These are phyloP conservation scores for Apteryx owenii DNA, from an alignment of 2,113 vertebrate species.

Conservation along the genomic window DNA sequence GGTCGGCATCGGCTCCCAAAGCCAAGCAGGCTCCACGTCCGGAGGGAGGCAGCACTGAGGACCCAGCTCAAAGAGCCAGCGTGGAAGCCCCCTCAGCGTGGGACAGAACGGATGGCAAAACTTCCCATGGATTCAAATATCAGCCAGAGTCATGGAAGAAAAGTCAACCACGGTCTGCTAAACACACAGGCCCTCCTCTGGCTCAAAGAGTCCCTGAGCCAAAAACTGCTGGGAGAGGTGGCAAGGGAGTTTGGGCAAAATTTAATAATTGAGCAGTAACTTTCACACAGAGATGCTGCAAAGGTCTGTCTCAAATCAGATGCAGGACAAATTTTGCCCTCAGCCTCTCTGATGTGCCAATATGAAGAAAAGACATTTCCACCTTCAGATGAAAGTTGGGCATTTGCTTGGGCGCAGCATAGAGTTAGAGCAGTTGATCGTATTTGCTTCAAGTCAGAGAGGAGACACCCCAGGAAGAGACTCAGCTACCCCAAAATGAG, in stretches of 20 bases:
- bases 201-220: neutral
- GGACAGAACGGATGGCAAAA: neutral
- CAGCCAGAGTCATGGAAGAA: neutral
- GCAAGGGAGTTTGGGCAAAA: neutral
- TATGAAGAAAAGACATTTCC: neutral
- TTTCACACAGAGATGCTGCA: neutral
- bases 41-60: neutral
- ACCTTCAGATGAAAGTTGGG: neutral
- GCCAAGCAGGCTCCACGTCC: fast-evolving
- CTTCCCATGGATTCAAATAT: neutral
- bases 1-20: neutral
- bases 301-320: neutral
- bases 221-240: neutral
- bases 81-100: neutral
- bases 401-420: fast-evolving
- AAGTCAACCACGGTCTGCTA: neutral
- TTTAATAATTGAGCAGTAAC: neutral
- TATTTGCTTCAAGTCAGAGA: neutral
- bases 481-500: too few species aligned
- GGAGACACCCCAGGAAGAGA: neutral
- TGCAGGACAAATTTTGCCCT: neutral
- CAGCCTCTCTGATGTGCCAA: neutral
- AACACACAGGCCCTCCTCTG: neutral
- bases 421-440: fast-evolving
- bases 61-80: neutral